Evolutionary conservation across 2,113 vertebrate genomes (phyloP).

Genomic region (Bubo blakistoni): DNA sequence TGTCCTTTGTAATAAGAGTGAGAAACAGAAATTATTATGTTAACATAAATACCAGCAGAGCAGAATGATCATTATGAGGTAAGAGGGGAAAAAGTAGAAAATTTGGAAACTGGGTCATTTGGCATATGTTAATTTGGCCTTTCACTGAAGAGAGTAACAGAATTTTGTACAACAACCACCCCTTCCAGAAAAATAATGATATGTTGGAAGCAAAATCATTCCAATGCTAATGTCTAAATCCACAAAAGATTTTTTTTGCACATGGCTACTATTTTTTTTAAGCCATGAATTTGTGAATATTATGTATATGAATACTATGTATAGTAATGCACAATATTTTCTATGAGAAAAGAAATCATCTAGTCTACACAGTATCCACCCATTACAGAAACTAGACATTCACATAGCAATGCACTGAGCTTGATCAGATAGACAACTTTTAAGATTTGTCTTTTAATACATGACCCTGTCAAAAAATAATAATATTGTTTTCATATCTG

Average conservation of each 20-base stretch:
- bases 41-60: background rate
- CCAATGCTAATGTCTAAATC: background rate
- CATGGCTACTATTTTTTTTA: background rate
- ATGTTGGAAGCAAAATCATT: background rate
- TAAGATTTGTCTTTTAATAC: background rate
- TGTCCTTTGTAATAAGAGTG: background rate
- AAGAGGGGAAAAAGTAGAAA: background rate
- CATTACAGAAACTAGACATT: background rate
- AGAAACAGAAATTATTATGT: background rate
- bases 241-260: background rate
- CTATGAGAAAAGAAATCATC: background rate
- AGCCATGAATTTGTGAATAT: background rate
- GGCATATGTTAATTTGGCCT: background rate
- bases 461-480: background rate
- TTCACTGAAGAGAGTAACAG: background rate
- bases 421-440: background rate
- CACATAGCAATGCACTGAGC: background rate
- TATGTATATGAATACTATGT: background rate
- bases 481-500: background rate
- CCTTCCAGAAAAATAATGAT: background rate
- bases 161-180: background rate
- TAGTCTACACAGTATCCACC: background rate
- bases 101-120: slow-evolving; percentile 10
- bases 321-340: background rate
- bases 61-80: background rate